These are phyloP conservation scores for Istiophorus platypterus DNA, from an alignment of 2,113 vertebrate species.

Conservation along the genomic window DNA sequence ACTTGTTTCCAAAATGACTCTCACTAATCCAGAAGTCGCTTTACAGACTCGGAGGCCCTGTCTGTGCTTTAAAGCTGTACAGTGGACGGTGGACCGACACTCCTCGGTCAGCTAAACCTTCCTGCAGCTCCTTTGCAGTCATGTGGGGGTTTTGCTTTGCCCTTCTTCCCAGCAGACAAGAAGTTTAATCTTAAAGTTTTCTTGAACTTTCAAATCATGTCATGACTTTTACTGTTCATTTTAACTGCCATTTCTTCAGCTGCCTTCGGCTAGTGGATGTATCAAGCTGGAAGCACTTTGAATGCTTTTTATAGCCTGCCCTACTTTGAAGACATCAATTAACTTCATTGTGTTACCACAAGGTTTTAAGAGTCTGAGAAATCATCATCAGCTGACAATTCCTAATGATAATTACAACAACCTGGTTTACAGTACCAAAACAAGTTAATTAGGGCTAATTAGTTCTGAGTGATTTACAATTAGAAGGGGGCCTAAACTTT, in stretches of 20 bases:
- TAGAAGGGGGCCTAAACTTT: not conserved
- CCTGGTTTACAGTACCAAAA: not conserved
- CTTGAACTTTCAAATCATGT: not conserved
- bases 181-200: not conserved
- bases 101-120: not conserved
- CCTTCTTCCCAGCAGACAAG: not conserved
- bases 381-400: slow-evolving; percentile 1
- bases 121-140: not conserved
- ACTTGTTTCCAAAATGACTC: too few species aligned
- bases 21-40: not conserved
- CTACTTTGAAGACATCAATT: not conserved
- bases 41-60: not conserved
- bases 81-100: not conserved
- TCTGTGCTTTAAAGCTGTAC: not conserved
- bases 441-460: not conserved
- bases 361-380: not conserved
- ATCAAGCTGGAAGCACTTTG: not conserved
- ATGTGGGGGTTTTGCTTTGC: not conserved
- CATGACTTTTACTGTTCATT: not conserved
- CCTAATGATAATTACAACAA: not conserved
- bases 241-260: not conserved
- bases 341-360: not conserved
- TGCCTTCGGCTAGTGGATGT: too few species aligned
- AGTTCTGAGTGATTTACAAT: not conserved
- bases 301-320: slow-evolving; percentile 1